Conservation (phyloP, 2,113 vertebrate genomes). For the Heterotilapia buettikoferi region DNA sequence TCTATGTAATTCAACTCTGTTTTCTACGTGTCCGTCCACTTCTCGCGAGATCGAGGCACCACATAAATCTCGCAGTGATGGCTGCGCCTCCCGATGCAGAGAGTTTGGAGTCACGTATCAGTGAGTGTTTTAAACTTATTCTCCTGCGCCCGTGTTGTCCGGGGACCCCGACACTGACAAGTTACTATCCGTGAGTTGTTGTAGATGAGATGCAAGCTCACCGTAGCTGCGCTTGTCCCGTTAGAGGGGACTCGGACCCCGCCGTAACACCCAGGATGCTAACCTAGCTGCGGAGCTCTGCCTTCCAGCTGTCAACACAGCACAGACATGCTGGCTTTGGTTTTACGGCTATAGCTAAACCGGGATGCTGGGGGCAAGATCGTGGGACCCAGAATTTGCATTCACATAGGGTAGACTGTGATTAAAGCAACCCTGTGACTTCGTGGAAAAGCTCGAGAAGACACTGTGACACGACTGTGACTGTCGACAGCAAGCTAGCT, state of each 20-base stretch:
- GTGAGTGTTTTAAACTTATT: conserved; percentile 79
- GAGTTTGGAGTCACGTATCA: conserved; percentile 91
- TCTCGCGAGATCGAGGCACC: conserved; percentile 39
- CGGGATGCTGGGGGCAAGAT: no score
- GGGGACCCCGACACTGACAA: neutral
- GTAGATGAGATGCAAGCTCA: neutral
- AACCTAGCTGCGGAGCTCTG: conserved; percentile 43
- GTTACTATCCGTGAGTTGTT: fast-evolving
- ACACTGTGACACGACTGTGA: neutral
- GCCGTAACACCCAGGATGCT: conserved; percentile 38
- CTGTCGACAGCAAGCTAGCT: conserved; percentile 15
- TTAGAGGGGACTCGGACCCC: neutral
- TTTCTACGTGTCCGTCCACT: neutral
- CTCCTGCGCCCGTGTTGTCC: neutral
- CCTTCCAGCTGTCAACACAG: conserved; percentile 54
- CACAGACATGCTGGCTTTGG: neutral
- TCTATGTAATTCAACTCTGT: neutral
- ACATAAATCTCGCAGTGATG: conserved; percentile 74
- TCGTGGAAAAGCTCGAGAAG: conserved; percentile 17
- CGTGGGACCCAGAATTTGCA: neutral
- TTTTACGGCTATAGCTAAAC: neutral
- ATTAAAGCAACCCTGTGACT: neutral
- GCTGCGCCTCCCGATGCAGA: conserved; percentile 85
- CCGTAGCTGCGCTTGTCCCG: neutral
- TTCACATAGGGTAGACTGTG: no score